Percentiles rank a stretch among this genome's conserved stretches.
These are phyloP conservation scores for Sarcophaga peregrina DNA, from an alignment of 1,140 invertebrate species.

Conservation along the genomic window DNA sequence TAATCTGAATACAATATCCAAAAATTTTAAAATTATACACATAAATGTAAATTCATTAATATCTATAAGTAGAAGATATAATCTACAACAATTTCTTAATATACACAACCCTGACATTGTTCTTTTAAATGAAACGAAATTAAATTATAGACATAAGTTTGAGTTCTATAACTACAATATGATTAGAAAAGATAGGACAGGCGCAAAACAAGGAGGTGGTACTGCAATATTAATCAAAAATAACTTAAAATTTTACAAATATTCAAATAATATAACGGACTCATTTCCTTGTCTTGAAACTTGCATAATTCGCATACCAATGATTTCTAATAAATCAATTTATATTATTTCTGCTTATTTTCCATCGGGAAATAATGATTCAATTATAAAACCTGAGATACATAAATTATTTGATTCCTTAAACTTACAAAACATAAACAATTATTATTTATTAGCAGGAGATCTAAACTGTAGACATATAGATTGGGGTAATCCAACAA, in stretches of 20 bases:
- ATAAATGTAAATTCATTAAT: conserved; percentile 16
- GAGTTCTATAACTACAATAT: not conserved
- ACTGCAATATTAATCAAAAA: conserved; percentile 6
- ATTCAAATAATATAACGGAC: not conserved
- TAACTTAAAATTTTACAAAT: conserved; percentile 26
- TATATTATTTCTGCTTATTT: conserved; percentile 30
- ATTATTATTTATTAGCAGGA: no score
- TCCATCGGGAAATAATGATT: not conserved
- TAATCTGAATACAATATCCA: not conserved
- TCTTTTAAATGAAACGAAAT: conserved; percentile 22
- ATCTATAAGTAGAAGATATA: not conserved
- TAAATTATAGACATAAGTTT: not conserved
- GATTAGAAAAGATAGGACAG: not conserved
- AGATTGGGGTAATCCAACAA: no score
- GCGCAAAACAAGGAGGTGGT: not conserved
- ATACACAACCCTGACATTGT: not conserved
- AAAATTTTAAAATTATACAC: conserved; percentile 6
- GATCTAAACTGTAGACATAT: no score
- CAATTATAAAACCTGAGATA: not conserved
- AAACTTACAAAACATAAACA: no score
- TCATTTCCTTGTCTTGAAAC: not conserved
- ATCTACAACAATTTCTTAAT: conserved; percentile 13
- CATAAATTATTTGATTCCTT: not conserved
- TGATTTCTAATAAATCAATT: not conserved
- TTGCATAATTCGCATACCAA: conserved; percentile 27